Base-by-base conservation (phyloP, 2,797 vertebrate species). In the Anguilla anguilla region DNA sequence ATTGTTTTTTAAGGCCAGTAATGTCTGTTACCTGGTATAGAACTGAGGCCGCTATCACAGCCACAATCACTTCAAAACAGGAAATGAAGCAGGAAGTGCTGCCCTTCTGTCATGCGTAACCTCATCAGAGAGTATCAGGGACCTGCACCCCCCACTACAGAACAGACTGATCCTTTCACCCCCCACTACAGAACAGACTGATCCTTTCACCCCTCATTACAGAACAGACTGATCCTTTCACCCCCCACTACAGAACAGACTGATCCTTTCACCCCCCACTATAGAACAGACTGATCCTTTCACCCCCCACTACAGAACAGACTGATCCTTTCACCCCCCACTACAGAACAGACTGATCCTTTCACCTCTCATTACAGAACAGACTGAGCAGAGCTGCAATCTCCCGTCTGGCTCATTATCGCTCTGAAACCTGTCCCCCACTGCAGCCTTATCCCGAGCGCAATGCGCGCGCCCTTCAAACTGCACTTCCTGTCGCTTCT, bases 361-460 rank as follows among this genome's bases (percentile, higher is more conserved):
- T 39, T 39, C 39, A 39, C 39, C 39, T 39, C 39, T 15, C 39
- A 49, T 25, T 77, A 77, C 43, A 49, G 43, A 81, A 22, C 77
- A 81, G 77, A 81, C 46, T 6, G 3, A 22, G 77, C 43, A 6
- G 7, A 49, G 13, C 86, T 86, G 87, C 79, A 88, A 67, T 25
- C 82, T 86, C 55, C 15, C 51, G 81, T 81, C 28, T 81, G 57
- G 86, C 85, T 84, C 90, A 92, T 43, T 90, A 89, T 89, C 91
- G 91, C 90, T 89, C 86, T 91, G 93, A 22, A 43, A 43, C 31
- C 39, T 43, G 22, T 2, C 35, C 2, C 11, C 0, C 25, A 46
- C 39, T 2, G 13, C 39, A 79, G 74, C 74, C 28, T 74, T 19
- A 79, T 51, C 43, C 79, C 1, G 51, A 25, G 46, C 17, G 9